A percentile compares a stretch with the other conserved stretches of the same genome.
Evolutionary conservation across 1,140 invertebrate species (phyloP).

Genomic region (Aphelinus certus): DNA sequence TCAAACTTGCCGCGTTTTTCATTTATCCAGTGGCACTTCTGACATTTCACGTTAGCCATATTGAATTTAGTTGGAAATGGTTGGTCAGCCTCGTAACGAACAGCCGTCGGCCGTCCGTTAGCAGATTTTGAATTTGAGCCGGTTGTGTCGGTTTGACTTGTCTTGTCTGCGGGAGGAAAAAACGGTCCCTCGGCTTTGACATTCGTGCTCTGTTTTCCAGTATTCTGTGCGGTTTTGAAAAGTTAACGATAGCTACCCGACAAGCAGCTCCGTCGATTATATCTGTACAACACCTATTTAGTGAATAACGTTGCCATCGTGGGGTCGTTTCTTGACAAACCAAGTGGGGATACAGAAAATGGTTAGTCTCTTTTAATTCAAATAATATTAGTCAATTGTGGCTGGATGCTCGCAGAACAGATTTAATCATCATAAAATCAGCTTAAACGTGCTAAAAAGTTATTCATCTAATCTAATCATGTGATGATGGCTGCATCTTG

Average conservation of each 20-base stretch:
- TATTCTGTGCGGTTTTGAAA: too few relatives aligned
- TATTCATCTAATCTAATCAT: too few relatives aligned
- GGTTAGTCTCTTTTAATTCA: slow-evolving; percentile 11
- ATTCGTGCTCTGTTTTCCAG: neutral
- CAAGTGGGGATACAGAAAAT: neutral
- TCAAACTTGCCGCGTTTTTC: too few relatives aligned
- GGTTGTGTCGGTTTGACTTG: slow-evolving; percentile 13
- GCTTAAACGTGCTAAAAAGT: too few relatives aligned
- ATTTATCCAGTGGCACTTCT: too few relatives aligned
- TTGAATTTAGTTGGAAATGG: slow-evolving; percentile 13
- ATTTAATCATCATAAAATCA: too few relatives aligned
- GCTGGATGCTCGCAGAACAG: neutral
- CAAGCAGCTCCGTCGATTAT: too few relatives aligned
- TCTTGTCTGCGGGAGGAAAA: too few relatives aligned
- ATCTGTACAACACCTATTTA: slow-evolving; percentile 58
- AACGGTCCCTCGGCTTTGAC: neutral
- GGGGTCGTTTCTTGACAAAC: slow-evolving; percentile 32
- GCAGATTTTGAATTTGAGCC: slow-evolving; percentile 25
- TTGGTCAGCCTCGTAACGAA: neutral
- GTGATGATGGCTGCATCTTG: too few relatives aligned
- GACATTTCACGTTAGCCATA: neutral
- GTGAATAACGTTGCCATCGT: slow-evolving; percentile 16
- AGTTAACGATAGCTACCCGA: too few relatives aligned
- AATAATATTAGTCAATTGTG: neutral
- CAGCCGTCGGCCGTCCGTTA: neutral